Evolutionary conservation across 92 coral and sea anemone genomes (phyloP).

Genomic region (Isaurus tuberculatus): DNA sequence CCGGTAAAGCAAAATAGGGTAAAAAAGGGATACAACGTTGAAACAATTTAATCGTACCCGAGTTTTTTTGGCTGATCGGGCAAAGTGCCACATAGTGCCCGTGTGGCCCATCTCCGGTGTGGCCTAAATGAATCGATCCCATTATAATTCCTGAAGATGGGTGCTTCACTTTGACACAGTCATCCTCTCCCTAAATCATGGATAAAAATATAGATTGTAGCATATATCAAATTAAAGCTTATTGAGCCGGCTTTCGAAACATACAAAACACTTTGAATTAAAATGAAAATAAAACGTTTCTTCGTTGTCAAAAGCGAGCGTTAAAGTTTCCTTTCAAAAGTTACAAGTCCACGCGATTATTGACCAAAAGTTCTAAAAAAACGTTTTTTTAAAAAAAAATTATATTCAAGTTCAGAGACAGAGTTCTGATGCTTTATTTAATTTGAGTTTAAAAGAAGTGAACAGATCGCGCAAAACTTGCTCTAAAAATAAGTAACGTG

Average conservation of each 20-base stretch:
- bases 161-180: slow-evolving; percentile 12
- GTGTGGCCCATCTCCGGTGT: slow-evolving; percentile 17
- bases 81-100: slow-evolving; percentile 13
- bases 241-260: slow-evolving; percentile 15
- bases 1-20: slow-evolving; percentile 14
- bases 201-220: slow-evolving; percentile 11
- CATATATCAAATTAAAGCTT: slow-evolving; percentile 8
- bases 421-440: slow-evolving; percentile 6
- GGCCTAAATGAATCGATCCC: slow-evolving; percentile 9
- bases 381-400: not conserved
- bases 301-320: slow-evolving; percentile 15
- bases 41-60: slow-evolving; percentile 6
- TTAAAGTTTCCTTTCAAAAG: slow-evolving; percentile 11
- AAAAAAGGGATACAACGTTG: slow-evolving; percentile 10
- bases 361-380: no score
- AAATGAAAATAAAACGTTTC: slow-evolving; percentile 10
- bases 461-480: slow-evolving; percentile 12
- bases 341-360: not conserved
- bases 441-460: slow-evolving; percentile 9
- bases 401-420: not conserved
- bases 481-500: slow-evolving; percentile 9
- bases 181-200: slow-evolving; percentile 11
- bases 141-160: slow-evolving; percentile 12
- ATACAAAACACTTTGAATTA: slow-evolving; percentile 7
- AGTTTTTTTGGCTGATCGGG: slow-evolving; percentile 15